Base-by-base conservation (phyloP, 2,797 vertebrate genomes). In the Linurgus olivaceus region DNA sequence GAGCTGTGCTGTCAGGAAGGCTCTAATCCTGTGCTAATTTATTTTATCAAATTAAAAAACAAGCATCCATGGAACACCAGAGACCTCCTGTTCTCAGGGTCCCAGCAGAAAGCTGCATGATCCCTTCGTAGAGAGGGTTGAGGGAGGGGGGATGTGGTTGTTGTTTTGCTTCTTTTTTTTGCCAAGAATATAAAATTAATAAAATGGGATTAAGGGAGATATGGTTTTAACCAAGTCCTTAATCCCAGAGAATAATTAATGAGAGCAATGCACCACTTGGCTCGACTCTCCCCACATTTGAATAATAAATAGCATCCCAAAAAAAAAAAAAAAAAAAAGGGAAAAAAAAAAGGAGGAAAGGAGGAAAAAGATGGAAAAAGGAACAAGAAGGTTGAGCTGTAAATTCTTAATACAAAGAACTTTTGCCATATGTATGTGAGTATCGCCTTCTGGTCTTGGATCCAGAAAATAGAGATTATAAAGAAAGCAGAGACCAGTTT, bases 191-290 rank as follows among this genome's bases (percentile, higher is more conserved):
- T 97, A 96, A 98, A 97, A 98, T 98, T 98, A 98, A 98, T 98
- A 98, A 98, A 98, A 97, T 94, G 97, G 97, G 97, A 98, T 98
- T 98, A 98, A 95, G 95, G 77, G 94, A 97, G 97, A 96, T 96
- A 94, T 24, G 96, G 88, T 95, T 97, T 97, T 97, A 98, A 97
- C 97, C 29, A 44, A 96, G 96, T 97, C 97, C 96, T 97, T 98
- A 98, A 98, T 98, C 97, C 97, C 94, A 87, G 96, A 93, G 97
- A 98, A 98, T 97, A 98, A 98, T 98, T 98, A 98, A 98, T 97
- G 96, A 97, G 89, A 94, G 96, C 77, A 96, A 97, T 95, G 97
- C 95, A 96, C 86, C 90, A 97, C 96, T 97, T 97, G 95, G 92
- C 94, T 97, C 57, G 8, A 97, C 82, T 96, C 68, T 89, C 74